Conservation (phyloP, 1,140 invertebrate genomes). For the Drosophila ogumai region DNA sequence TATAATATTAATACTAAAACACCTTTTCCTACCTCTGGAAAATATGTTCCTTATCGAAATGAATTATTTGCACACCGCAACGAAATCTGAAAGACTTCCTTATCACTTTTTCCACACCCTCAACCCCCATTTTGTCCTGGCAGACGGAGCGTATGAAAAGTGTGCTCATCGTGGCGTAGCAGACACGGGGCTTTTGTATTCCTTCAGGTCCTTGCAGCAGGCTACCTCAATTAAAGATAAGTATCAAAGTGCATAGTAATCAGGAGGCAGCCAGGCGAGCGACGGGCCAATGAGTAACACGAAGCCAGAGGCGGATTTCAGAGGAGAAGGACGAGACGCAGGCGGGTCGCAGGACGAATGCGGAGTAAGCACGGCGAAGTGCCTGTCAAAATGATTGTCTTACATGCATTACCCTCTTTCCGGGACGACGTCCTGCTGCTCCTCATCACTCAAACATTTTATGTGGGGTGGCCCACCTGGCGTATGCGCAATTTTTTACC, state of each 20-base stretch:
- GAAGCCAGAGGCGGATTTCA: conserved; percentile 13
- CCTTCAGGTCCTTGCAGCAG: conserved; percentile 50
- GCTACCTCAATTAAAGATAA: conserved; percentile 82
- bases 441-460: conserved; percentile 51
- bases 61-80: conserved; percentile 13
- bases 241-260: conserved; percentile 83
- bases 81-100: conserved; percentile 6
- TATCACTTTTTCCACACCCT: conserved; percentile 15
- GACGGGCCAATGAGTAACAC: conserved; percentile 67
- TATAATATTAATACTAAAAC: background rate
- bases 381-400: conserved; percentile 81
- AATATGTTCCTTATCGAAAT: conserved; percentile 6
- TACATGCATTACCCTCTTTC: conserved; percentile 73
- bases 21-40: background rate
- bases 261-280: conserved; percentile 74
- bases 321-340: background rate
- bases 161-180: conserved; percentile 34
- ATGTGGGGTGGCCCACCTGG: conserved; percentile 54
- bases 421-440: conserved; percentile 20
- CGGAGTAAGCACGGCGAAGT: conserved; percentile 31
- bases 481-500: conserved; percentile 78
- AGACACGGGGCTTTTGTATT: conserved; percentile 54
- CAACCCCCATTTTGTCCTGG: conserved; percentile 20
- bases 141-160: conserved; percentile 31
- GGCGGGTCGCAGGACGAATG: background rate